Percentiles rank a stretch among this genome's conserved stretches.
These are phyloP conservation scores for Stegodyphus dumicola DNA, from an alignment of 1,140 invertebrate genomes.

Conservation along the genomic window DNA sequence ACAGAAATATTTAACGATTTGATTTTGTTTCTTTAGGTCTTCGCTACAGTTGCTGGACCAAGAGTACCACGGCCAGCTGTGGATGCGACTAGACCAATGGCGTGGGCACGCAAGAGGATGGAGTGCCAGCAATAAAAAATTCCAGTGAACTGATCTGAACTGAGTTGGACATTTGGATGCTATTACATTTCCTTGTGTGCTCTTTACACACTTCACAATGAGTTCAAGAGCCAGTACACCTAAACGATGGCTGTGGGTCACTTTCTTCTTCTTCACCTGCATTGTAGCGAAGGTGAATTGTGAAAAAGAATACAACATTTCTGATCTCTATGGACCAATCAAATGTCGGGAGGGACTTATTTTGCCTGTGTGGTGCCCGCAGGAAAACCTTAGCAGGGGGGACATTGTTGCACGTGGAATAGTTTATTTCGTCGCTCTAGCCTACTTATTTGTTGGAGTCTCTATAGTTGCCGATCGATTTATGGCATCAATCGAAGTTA, in stretches of 20 bases:
- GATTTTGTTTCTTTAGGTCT: too few relatives aligned
- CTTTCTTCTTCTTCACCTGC: background rate
- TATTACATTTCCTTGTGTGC: background rate
- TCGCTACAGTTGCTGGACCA: too few relatives aligned
- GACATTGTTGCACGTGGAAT: constrained; percentile 83
- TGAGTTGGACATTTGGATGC: too few relatives aligned
- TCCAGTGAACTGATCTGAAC: too few relatives aligned
- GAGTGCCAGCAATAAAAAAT: too few relatives aligned
- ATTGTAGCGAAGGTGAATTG: background rate
- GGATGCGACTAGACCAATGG: too few relatives aligned
- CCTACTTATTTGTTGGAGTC: constrained; percentile 97
- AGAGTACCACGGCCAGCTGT: too few relatives aligned
- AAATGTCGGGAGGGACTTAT: constrained; percentile 80
- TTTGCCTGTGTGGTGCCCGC: constrained; percentile 84
- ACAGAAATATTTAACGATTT: too few relatives aligned
- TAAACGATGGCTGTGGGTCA: background rate
- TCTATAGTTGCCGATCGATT: constrained; percentile 98
- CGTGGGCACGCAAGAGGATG: too few relatives aligned
- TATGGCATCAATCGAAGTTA: constrained; percentile 99
- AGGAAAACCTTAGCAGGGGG: constrained; percentile 74
- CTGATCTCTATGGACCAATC: too few relatives aligned
- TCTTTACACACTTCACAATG: background rate
- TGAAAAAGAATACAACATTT: background rate
- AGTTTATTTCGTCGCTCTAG: constrained; percentile 87
- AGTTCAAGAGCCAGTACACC: background rate